A percentile compares a stretch with the other conserved stretches of the same genome.
phyloP scores from a whole-genome alignment of 2,797 vertebrate species.

The Botia almorhae region DNA sequence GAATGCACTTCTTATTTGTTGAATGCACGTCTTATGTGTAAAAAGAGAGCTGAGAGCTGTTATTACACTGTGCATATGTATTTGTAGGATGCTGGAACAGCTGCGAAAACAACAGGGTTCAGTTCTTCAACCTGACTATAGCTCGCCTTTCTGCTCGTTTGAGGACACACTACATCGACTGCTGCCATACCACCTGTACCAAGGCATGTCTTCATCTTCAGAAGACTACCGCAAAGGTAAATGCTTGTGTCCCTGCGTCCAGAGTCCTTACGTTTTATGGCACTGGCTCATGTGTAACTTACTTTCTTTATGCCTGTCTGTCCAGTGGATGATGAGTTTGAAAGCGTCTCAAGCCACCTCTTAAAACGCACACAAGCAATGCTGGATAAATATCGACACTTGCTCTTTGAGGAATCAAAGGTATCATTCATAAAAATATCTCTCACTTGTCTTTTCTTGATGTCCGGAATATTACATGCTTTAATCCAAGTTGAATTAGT shows the following conservation, averaged over 20 bases:
- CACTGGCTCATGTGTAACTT: neutral
- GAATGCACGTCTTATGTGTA: too few species aligned
- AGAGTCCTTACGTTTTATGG: neutral
- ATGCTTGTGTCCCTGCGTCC: neutral
- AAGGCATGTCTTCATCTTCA: constrained; percentile 86
- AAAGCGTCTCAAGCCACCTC: constrained; percentile 89
- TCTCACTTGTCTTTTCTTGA: neutral
- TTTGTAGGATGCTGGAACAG: constrained; percentile 89
- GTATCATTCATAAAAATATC: constrained; percentile 69
- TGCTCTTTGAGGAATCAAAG: constrained; percentile 92
- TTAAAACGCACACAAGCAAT: constrained; percentile 92
- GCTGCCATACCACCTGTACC: constrained; percentile 95
- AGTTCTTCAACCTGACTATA: constrained; percentile 91
- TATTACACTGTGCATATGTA: neutral
- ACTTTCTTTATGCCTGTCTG: constrained; percentile 26
- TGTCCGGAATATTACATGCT: neutral
- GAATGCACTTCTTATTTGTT: too few species aligned
- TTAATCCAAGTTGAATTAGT: too few species aligned
- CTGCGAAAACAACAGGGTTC: constrained; percentile 92
- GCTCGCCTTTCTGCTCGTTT: constrained; percentile 86
- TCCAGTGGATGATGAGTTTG: constrained; percentile 93
- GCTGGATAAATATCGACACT: constrained; percentile 93
- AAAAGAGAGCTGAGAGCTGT: neutral
- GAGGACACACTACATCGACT: constrained; percentile 87
- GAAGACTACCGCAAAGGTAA: constrained; percentile 86